These are phyloP conservation scores for Ormia ochracea DNA, from an alignment of 2,888 invertebrate genomes.

Conservation along the genomic window DNA sequence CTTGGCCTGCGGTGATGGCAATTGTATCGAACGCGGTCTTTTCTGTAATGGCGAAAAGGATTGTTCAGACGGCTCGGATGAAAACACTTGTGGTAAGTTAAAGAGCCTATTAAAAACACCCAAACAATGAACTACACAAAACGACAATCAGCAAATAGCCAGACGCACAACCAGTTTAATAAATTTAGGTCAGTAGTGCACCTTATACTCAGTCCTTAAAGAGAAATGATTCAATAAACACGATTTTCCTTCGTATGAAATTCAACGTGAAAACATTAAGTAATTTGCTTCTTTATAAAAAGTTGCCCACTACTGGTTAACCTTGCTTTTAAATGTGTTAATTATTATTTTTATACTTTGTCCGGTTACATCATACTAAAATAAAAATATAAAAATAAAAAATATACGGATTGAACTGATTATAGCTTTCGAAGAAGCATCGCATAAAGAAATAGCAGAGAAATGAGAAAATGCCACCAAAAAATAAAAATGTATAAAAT, in stretches of 20 bases:
- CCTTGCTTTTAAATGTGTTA: conserved; percentile 52
- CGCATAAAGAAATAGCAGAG: background rate
- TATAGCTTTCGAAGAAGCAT: conserved; percentile 4
- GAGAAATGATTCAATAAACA: conserved; percentile 8
- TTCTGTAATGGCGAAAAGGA: conserved; percentile 96
- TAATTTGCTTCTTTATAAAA: background rate
- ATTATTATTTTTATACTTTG: conserved; percentile 40
- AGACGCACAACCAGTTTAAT: background rate
- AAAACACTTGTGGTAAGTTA: conserved; percentile 91
- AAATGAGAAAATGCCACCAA: conserved; percentile 1
- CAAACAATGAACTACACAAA: no score
- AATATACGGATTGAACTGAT: conserved; percentile 17
- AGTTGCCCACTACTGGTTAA: conserved; percentile 18
- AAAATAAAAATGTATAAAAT: background rate
- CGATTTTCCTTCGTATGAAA: background rate
- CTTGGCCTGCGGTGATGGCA: conserved; percentile 91
- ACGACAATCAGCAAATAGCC: no score
- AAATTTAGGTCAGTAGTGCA: background rate
- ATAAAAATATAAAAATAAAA: background rate
- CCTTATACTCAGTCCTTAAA: background rate
- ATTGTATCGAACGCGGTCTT: conserved; percentile 90
- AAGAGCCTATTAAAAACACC: background rate
- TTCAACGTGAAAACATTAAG: background rate
- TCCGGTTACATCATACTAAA: conserved; percentile 2
- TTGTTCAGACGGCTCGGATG: conserved; percentile 91